Percentiles rank a stretch among this genome's conserved stretches.
phyloP scores from a whole-genome alignment of 1,140 invertebrate genomes.

The silkworm (Bombyx mori) region ASM3026992v2 NC_085128.1:16100501-16101000 shows the following conservation, averaged over 20 bases:
- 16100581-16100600: background rate
- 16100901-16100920: background rate
- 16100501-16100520: background rate
- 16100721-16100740: background rate
- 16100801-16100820: background rate
- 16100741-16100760: background rate
- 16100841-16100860: background rate
- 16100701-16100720: background rate
- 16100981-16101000: background rate
- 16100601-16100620: conserved; percentile 1
- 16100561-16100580: background rate
- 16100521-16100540: background rate
- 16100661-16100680: background rate
- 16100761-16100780: background rate
- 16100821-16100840: background rate
- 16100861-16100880: background rate
- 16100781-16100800: background rate
- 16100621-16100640: background rate
- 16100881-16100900: background rate
- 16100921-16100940: background rate
- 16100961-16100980: background rate
- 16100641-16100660: background rate
- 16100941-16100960: background rate
- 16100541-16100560: background rate
- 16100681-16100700: background rate